These are phyloP conservation scores for Eupithecia dodoneata DNA, from an alignment of 2,888 invertebrate species.

Conservation along the genomic window DNA sequence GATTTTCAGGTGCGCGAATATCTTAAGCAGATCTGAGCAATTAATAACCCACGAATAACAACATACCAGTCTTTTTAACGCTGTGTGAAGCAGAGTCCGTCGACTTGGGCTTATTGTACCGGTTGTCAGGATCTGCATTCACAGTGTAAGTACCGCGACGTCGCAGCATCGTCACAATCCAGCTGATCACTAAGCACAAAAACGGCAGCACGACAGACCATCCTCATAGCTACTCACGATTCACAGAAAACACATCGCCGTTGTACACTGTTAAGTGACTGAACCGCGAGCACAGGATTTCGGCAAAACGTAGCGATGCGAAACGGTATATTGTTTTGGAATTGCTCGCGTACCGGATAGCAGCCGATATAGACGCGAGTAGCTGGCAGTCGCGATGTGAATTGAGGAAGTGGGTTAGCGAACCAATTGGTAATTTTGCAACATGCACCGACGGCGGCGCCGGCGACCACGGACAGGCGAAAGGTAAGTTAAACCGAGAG, in stretches of 20 bases:
- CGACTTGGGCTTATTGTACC: conserved; percentile 57
- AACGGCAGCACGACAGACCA: conserved; percentile 29
- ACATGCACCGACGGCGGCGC: conserved; percentile 67
- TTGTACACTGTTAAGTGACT: conserved; percentile 33
- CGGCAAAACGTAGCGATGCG: conserved; percentile 40
- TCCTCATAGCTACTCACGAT: conserved; percentile 43
- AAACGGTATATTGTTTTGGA: conserved; percentile 60
- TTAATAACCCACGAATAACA: not conserved
- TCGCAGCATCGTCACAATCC: conserved; percentile 67
- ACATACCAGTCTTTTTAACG: conserved; percentile 66
- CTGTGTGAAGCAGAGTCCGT: conserved; percentile 54
- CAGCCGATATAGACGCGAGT: conserved; percentile 44
- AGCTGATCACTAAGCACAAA: conserved; percentile 40
- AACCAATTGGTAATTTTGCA: conserved; percentile 75
- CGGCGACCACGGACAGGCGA: conserved; percentile 69
- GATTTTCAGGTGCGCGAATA: not conserved
- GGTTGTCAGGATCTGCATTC: conserved; percentile 66
- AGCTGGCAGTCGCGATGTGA: conserved; percentile 50
- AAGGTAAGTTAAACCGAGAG: conserved; percentile 77
- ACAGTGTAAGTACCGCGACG: conserved; percentile 78
- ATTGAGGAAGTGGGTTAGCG: conserved; percentile 72
- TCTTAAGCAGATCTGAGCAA: not conserved
- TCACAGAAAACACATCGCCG: conserved; percentile 31
- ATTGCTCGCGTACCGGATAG: conserved; percentile 62
- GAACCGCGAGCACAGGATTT: conserved; percentile 47